Evolutionary conservation across 2,888 invertebrate species (phyloP), one percentile per base, ranked within the genome.

Genomic region (Andrena bicolor): DNA sequence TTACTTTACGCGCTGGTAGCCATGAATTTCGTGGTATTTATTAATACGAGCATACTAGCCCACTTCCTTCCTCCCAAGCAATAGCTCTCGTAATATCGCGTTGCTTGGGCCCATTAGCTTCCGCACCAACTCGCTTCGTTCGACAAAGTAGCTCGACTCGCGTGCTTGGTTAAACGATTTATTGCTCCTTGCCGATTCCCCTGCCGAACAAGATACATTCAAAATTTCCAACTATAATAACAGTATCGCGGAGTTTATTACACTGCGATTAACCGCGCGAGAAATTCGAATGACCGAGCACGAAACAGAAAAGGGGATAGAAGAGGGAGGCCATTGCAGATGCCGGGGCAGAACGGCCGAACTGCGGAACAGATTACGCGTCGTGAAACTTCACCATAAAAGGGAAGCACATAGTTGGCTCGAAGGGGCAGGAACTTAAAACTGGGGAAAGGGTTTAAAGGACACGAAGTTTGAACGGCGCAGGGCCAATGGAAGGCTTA

Each of bases 21-120:
- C 32, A 10, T 26, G 32, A 56, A 68, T 28, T 32, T 32, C 30
- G 30, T 7, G 6, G 30, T n/a, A 60, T n/a, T 56, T 56, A 56
- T 56, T 41, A 66, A 32, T 51, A 48, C 32, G 41, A 20, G n/a
- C 4, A 10, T 30, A 8, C 26, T 65, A 35, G 64, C 51, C 48
- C 35, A 48, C 30, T 56, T n/a, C 13, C 53, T 69, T 73, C 69
- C 30, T 58, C 8, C 35, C 56, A 32, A n/a, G 20, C 48, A 65
- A 81, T 74, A 10, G 75, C 69, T 78, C 64, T 60, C 56, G 8
- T 16, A 56, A 32, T 56, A 41, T 76, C 30, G 30, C 49, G 30
- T 66, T 76, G 58, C 49, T 70, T 35, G 49, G 58, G 73, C 32
- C 58, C 56, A 69, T 86, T 79, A 76, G 68, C 58, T 73, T 49